Evolutionary conservation across 2,113 vertebrate genomes (phyloP).

Genomic region (Dipodomys stephensi): DNA sequence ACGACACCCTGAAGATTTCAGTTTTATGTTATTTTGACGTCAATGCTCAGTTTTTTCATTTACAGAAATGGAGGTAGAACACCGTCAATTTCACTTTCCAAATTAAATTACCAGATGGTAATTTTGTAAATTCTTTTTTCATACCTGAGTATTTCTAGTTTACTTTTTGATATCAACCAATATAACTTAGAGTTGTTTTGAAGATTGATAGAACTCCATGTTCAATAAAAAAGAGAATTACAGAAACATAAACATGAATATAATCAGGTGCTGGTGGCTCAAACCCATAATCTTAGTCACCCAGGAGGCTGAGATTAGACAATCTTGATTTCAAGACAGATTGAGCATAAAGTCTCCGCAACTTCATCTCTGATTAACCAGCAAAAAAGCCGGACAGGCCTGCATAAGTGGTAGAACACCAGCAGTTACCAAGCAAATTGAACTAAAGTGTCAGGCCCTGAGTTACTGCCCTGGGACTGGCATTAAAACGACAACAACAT

Average conservation of each 20-base stretch:
- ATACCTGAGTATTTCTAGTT: background rate
- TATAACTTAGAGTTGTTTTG: background rate
- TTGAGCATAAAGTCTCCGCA: no score
- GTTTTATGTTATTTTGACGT: background rate
- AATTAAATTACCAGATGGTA: background rate
- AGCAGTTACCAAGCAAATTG: no score
- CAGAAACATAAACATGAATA: background rate
- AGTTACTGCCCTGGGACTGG: no score
- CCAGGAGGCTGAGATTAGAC: no score
- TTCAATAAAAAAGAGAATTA: background rate
- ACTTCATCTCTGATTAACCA: no score
- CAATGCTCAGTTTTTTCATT: background rate
- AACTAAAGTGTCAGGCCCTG: no score
- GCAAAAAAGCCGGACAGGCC: no score
- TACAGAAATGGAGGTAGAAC: background rate
- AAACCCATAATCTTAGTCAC: no score
- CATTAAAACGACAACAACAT: no score
- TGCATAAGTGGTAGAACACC: no score
- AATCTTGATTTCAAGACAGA: no score
- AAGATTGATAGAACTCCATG: background rate
- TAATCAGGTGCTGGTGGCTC: no score
- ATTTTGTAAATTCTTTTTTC: background rate
- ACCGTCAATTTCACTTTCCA: background rate
- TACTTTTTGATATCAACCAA: background rate
- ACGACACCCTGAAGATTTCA: background rate